Base-by-base conservation (phyloP, 2,888 invertebrate genomes). In the Drosophila eohydei region DNA sequence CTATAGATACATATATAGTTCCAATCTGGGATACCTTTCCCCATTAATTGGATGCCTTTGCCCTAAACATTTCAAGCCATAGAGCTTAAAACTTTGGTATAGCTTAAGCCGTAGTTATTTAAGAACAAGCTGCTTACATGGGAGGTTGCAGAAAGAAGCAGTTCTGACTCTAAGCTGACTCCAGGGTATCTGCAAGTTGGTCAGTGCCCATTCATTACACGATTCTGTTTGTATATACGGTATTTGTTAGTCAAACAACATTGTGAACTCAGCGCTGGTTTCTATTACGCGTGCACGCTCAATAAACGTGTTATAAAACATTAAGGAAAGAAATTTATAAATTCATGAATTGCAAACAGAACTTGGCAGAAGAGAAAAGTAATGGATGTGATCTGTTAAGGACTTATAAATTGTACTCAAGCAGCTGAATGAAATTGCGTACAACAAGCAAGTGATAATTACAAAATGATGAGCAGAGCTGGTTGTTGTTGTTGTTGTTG, bases 371-470 rank as follows among this genome's bases (percentile, higher is more conserved):
- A 52, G 14, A 16, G 50, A 30, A 38, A 65, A 51, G 30, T 5
- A n/a, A 30, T 52, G 54, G 38, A 52, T 26, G 26, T 16, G 52
- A 16, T 32, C 21, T 48, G 59, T 16, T 32, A 26, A 38, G 43
- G 43, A 43, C 38, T 38, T 58, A 6, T 6, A 28, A 57, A 48
- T 38, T 51, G 36, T 40, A 50, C 50, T 32, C 52, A 54, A 48
- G 43, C 30, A 62, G 61, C 52, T 62, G 41, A 48, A 54, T 41
- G 63, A 57, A 71, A 58, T 71, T 54, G 77, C 30, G 57, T 57
- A 62, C 72, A 71, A 58, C 54, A 54, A 41, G 46, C 57, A 52
- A 74, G 78, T 59, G 80, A 79, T 74, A 74, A 74, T 74, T 74
- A 61, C 68, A 30, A 66, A 79, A 74, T 79, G 78, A 78, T 78